Evolutionary conservation across 2,797 vertebrate genomes (phyloP), one percentile per base, ranked within the genome.

Genomic region (Coluber constrictor): DNA sequence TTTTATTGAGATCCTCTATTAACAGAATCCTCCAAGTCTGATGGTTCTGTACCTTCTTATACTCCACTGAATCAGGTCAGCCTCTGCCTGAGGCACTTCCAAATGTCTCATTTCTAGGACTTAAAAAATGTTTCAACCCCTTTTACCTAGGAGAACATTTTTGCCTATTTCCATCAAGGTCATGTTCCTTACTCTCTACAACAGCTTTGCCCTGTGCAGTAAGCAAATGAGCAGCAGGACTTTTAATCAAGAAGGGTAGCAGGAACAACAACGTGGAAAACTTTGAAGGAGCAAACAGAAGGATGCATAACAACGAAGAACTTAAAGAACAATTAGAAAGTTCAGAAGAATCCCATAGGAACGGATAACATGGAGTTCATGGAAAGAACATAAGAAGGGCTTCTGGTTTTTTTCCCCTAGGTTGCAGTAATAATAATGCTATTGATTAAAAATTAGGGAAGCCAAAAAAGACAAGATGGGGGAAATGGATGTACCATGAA

Each of bases 301-400:
- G 9, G 37, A 23, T 23, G 93, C 93, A 94, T 93, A 96, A 83
- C 94, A 97, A 97, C 94, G 88, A 92, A 93, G 56, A 95, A 95
- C 95, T 94, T 95, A 95, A 93, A 95, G 93, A 88, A 63, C 87
- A 93, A 55, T 37, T 94, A 57, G 93, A 94, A 86, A 93, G 92
- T 91, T 92, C 94, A 94, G 59, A 87, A 93, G 92, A 79, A 43
- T 11, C 18, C 43, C 32, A 11, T 43, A 23, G 20, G 32, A 23
- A 79, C 5, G 15, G 32, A 79, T 43, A 37, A 37, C 32, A 79
- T 20, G 70, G 3, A 37, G n/a, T 79, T 79, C 70, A 37, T 43
- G 16, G 70, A 79, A 20, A 79, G 70, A 74, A 74, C 13, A 32
- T 70, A 74, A 74, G 16, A 74, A 74, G 16, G 32, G 32, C n/a